Evolutionary conservation across 2,888 invertebrate species (phyloP), one percentile per base, ranked within the genome.

Genomic region (Aleiodes testaceus): DNA sequence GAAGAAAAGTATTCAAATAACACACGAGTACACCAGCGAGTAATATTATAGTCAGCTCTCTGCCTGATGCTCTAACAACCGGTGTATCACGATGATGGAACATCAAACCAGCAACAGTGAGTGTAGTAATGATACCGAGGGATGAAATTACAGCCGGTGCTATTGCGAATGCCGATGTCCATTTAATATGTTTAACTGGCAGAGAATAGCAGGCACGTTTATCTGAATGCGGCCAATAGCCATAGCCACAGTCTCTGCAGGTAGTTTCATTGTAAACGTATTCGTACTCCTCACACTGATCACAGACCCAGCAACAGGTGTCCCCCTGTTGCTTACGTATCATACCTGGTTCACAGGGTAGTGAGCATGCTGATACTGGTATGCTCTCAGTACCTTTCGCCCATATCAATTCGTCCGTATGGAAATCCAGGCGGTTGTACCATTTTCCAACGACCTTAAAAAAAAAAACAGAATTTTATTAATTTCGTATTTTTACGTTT

Each of bases 261-360:
- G 91, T 91, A 73, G 91, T 92, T 80, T 92, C 92, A 81, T 92
- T 91, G 78, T 88, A 88, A 4, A 92, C 91, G 79, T 89, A 92
- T 84, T 93, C 93, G 83, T 91, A 91, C 6, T 90, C 90, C 80
- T 92, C 91, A 84, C 94, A 94, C 71, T 90, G 90, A 79, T 93
- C 91, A 83, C 94, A 94, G 20, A 93, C 92, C 94, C 94, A 94
- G 86, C 94, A 94, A 86, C 94, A 94, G 52, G 91, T 91, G 84
- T 92, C 92, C 6, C 91, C 91, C 88, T 91, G 91, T 86, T 92
- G 91, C 84, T 91, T 92, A 80, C 92, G 92, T 74, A 92, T 91
- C 89, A 92, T 91, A 53, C 93, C 93, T 42, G 89, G 88, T 73
- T 88, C 89, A 83, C 94, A 94, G 5, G 93, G 93, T 70, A 91